Evolutionary conservation across 2,888 invertebrate genomes (phyloP).

Genomic region (Agonopterix subpropinquella): DNA sequence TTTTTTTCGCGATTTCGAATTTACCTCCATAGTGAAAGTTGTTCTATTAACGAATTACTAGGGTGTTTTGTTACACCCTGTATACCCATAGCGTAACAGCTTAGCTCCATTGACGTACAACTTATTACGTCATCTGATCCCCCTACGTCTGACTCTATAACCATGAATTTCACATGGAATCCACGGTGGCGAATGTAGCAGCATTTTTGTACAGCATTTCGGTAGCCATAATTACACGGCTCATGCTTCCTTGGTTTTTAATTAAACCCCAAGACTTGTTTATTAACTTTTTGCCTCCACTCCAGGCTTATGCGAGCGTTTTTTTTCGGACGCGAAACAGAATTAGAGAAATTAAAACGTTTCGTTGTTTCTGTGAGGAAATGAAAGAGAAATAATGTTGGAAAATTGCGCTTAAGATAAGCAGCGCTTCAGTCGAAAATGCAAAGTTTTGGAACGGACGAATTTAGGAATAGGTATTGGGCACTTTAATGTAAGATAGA

Average conservation of each 20-base stretch:
- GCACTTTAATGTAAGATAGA: too few species aligned
- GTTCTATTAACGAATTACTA: too few species aligned
- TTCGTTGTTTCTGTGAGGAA: constrained; percentile 8
- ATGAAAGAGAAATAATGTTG: constrained; percentile 5
- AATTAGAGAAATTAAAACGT: constrained; percentile 21
- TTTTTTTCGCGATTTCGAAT: too few species aligned
- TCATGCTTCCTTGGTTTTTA: constrained; percentile 48
- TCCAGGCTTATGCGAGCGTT: constrained; percentile 2
- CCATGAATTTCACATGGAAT: neutral
- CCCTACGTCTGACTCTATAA: neutral
- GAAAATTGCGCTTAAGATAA: neutral
- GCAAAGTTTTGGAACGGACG: too few species aligned
- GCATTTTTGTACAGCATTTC: constrained; percentile 12
- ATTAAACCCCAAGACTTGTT: constrained; percentile 46
- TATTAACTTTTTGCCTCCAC: constrained; percentile 39
- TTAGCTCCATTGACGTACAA: too few species aligned
- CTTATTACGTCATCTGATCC: too few species aligned
- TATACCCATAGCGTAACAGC: too few species aligned
- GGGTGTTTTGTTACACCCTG: too few species aligned
- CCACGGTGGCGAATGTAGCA: neutral
- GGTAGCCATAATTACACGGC: constrained; percentile 41
- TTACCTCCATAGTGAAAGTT: too few species aligned
- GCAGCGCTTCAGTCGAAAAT: neutral
- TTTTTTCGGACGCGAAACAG: constrained; percentile 16
- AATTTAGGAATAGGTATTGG: too few species aligned